Percentiles rank a stretch among this genome's conserved stretches.
phyloP scores from a whole-genome alignment of 2,113 vertebrate species.

The Motacilla tschutschensis region DNA sequence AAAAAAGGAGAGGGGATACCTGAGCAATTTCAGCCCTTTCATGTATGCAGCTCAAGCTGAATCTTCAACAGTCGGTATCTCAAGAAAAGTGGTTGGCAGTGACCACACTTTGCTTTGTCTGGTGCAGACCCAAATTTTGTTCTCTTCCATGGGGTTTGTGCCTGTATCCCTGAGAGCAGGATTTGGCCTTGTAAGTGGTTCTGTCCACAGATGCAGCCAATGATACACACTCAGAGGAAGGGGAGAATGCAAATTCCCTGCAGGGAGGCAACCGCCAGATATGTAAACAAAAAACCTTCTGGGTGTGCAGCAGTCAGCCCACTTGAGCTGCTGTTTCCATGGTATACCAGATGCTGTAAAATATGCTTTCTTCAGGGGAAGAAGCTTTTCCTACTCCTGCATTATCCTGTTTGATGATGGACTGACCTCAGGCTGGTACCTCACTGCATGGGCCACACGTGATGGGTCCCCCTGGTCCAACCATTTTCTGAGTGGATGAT shows the following conservation, averaged over 20 bases:
- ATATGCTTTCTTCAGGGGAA: slow-evolving; percentile 22
- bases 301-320: slow-evolving; percentile 45
- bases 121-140: background rate
- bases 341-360: slow-evolving; percentile 57
- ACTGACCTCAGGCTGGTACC: background rate
- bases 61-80: rapidly evolving
- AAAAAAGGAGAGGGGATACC: background rate
- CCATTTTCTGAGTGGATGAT: background rate
- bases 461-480: background rate
- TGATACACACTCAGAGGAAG: background rate
- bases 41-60: background rate
- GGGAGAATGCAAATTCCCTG: slow-evolving; percentile 34
- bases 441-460: background rate
- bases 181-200: background rate
- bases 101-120: background rate
- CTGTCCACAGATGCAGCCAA: background rate
- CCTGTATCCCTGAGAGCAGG: background rate
- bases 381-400: background rate
- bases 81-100: background rate
- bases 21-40: background rate
- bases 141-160: background rate
- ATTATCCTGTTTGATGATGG: slow-evolving; percentile 21
- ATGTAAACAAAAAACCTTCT: slow-evolving; percentile 52
- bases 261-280: background rate
- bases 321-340: slow-evolving; percentile 64